Evolutionary conservation across 2,113 vertebrate genomes (phyloP), one percentile per base, ranked within the genome.

Genomic region (Pterocles burchelli): DNA sequence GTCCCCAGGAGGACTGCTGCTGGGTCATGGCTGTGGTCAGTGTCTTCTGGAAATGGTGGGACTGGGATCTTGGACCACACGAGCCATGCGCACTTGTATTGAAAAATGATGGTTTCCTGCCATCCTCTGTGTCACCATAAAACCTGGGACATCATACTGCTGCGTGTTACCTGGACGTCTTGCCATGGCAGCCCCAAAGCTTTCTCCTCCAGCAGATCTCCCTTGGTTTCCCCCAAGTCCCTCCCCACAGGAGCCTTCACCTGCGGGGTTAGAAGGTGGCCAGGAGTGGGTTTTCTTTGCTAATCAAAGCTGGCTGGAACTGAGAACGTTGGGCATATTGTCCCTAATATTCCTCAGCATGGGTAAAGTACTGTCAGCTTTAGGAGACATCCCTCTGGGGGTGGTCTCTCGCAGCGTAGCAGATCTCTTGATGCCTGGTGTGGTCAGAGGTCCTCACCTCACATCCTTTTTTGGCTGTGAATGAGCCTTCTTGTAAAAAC

Each of bases 61-160:
- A 36, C 33, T 90, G 66, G 28, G 51, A 34, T 67, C 41, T 67
- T 34, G 24, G 38, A 67, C 68, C 28, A 31, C 28, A 24, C 1
- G 3, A 68, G 38, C 33, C 17, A 22, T 19, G 17, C 33, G 11
- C 21, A 4, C 29, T 63, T 82, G 2, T 45, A 24, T 15, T 82
- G 54, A 66, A 79, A 75, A 87, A 31, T 13, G 5, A 31, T 71
- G 8, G 4, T 65, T 84, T 89, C 57, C 43, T 91, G 31, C 24
- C n/a, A 52, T 66, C 36, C 31, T 68, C 3, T 46, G 11, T 68
- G 77, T 82, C 25, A 3, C 18, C 16, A 9, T 67, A 48, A 71
- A 61, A 29, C 34, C 29, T 1, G 0, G 28, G 52, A 73, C 0
- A 0, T 76, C 33, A 41, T 61, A 79, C 75, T 48, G 17, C 33